phyloP scores from a whole-genome alignment of 1,140 invertebrate species.

The Lasioglossum albipes region DNA sequence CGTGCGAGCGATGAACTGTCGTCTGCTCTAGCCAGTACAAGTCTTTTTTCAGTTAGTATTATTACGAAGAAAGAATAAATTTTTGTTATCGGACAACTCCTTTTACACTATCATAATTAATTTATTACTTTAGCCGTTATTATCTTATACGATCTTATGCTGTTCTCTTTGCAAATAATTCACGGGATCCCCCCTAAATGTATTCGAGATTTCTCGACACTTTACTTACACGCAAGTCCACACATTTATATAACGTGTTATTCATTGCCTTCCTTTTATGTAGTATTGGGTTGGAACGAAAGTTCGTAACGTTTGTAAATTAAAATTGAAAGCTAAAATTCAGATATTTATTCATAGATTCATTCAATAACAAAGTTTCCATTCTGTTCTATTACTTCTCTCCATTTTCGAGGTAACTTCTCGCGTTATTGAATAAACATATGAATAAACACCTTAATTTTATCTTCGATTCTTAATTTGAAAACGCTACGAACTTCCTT shows the following conservation, averaged over 20 bases:
- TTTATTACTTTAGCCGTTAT: slow-evolving; percentile 58
- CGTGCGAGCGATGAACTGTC: slow-evolving; percentile 16
- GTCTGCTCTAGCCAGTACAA: slow-evolving; percentile 45
- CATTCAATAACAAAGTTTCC: too few species aligned
- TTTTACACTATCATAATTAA: slow-evolving; percentile 47
- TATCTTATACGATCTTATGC: not conserved
- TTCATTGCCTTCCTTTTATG: slow-evolving; percentile 12
- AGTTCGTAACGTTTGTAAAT: too few species aligned
- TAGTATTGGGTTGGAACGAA: not conserved
- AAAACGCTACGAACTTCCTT: too few species aligned
- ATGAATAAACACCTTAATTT: too few species aligned
- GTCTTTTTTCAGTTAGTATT: slow-evolving; percentile 42
- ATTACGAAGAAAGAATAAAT: slow-evolving; percentile 20
- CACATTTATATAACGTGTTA: slow-evolving; percentile 20
- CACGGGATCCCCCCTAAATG: not conserved
- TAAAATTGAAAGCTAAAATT: too few species aligned
- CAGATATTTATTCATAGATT: too few species aligned
- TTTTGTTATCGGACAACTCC: slow-evolving; percentile 16
- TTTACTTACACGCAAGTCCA: slow-evolving; percentile 20
- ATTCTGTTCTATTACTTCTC: too few species aligned
- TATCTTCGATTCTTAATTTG: too few species aligned
- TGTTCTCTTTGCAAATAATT: slow-evolving; percentile 28
- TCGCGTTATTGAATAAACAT: too few species aligned
- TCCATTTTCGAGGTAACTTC: too few species aligned
- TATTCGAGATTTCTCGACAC: not conserved